These are phyloP conservation scores for Polietes domitor DNA, from an alignment of 2,888 invertebrate genomes.

Conservation along the genomic window DNA sequence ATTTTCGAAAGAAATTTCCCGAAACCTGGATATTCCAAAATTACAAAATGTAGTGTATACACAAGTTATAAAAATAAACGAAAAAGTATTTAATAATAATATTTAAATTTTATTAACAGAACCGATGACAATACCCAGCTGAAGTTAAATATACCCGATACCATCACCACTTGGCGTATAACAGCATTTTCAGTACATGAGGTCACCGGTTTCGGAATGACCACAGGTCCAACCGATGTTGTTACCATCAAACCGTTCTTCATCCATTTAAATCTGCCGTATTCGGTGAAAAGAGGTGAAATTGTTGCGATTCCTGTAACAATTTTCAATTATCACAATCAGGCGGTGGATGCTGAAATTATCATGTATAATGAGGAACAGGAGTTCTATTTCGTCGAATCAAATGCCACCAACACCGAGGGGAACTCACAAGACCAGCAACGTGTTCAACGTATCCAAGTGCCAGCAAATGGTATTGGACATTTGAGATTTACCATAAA, in stretches of 20 bases:
- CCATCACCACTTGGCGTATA: conserved; percentile 91
- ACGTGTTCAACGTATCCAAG: background rate
- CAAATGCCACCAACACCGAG: background rate
- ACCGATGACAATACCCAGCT: conserved; percentile 19
- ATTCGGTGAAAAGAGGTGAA: conserved; percentile 90
- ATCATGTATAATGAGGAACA: conserved; percentile 89
- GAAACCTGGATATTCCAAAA: too few species aligned
- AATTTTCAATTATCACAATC: conserved; percentile 91
- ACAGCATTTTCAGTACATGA: conserved; percentile 89
- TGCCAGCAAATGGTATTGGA: conserved; percentile 70
- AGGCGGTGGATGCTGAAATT: conserved; percentile 88
- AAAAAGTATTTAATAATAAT: too few species aligned
- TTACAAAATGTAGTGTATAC: too few species aligned
- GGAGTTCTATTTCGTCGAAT: conserved; percentile 84
- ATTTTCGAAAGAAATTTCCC: too few species aligned
- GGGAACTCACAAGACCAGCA: too few species aligned
- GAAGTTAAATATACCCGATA: conserved; percentile 84
- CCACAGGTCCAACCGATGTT: conserved; percentile 82
- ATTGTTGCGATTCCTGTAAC: conserved; percentile 91
- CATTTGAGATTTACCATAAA: conserved; percentile 85
- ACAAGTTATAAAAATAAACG: too few species aligned
- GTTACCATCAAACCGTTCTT: conserved; percentile 89
- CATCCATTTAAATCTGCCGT: conserved; percentile 87
- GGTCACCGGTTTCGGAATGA: conserved; percentile 87
- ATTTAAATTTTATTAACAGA: too few species aligned